Base-by-base conservation (phyloP, 2,888 invertebrate species). In the Notodonta ziczac region DNA sequence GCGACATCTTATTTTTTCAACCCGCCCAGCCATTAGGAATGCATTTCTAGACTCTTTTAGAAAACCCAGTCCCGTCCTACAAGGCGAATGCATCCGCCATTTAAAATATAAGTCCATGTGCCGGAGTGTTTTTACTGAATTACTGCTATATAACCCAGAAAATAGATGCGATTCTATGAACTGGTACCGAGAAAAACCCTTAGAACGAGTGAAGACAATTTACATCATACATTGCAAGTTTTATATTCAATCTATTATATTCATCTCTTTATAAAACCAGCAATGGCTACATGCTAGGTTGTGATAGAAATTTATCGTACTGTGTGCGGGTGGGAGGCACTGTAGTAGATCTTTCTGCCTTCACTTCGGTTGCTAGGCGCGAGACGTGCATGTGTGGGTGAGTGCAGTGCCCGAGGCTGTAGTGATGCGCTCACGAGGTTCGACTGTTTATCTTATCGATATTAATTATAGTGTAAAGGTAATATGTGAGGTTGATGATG, bases 351-450 rank as follows among this genome's bases (percentile, higher is more conserved):
- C 86, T 87, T 85, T 87, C 85, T 89, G 90, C 90, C 88, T 90
- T 89, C 89, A 89, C 88, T 89, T 88, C 78, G 69, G 92, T 92
- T 91, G 90, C 91, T 88, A 92, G 77, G 88, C 87, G 80, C 81
- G 74, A 13, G 60, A 39, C 77, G 68, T 67, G 80, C 40, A 4
- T 83, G 90, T 90, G 87, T 88, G 86, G 4, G 90, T 86, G 90
- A 84, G 90, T 89, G 89, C 88, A 90, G 81, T 89, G 90, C 76
- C 87, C 90, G 82, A 73, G 66, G 77, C 69, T 62, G 51, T 83
- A 87, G 87, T 75, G 87, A 63, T 74, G 89, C 60, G 61, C 65
- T 57, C 10, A 57, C 61, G 68, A 71, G 70, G 64, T 63, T 67
- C 70, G 73, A 73, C 66, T 67, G 44, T 70, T 71, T 70, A 65